phyloP scores from a whole-genome alignment of 53 echinoderm and acorn worm species.

The Paracentrotus lividus region DNA sequence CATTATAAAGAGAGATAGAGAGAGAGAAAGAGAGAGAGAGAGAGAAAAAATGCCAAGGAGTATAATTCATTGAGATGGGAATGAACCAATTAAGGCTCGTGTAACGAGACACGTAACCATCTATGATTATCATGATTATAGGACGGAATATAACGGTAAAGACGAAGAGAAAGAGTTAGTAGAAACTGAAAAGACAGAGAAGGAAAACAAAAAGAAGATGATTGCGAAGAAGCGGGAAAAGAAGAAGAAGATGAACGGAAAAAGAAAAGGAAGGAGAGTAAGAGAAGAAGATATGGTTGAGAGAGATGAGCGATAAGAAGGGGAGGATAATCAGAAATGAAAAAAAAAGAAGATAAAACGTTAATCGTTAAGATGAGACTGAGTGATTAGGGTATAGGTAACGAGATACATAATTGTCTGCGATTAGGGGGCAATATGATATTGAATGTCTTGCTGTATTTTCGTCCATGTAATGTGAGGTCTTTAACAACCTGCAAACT shows the following conservation, averaged over 20 bases:
- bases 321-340: neutral
- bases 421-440: constrained; percentile 24
- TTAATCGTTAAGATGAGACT: neutral
- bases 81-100: neutral
- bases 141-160: too few species aligned
- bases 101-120: neutral
- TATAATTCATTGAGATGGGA: too few species aligned
- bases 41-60: too few species aligned
- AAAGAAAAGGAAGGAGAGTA: neutral
- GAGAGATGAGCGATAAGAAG: neutral
- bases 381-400: constrained; percentile 37
- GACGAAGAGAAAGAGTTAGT: neutral
- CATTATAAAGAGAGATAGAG: neutral
- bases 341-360: neutral
- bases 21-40: neutral
- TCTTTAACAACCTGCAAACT: neutral
- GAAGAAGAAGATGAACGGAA: neutral
- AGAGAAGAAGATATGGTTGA: neutral
- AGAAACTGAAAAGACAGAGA: neutral
- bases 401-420: constrained; percentile 32
- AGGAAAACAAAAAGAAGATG: neutral
- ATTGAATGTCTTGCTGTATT: neutral
- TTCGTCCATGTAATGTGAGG: neutral
- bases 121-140: too few species aligned
- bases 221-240: neutral